phyloP scores from a whole-genome alignment of 1,140 invertebrate species.

The Drosophila subobscura region DNA sequence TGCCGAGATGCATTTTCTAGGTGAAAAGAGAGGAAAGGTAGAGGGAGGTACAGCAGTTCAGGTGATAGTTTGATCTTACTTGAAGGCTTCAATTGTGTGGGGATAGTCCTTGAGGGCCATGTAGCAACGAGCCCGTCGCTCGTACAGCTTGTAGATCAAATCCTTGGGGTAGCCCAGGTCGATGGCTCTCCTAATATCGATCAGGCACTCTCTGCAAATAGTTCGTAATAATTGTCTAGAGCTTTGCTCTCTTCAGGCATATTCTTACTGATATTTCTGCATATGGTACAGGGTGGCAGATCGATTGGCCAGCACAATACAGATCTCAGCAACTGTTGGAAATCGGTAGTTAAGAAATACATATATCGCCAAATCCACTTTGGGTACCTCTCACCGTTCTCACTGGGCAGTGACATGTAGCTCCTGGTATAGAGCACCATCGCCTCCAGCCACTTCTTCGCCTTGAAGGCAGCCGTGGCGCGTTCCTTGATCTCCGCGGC shows the following conservation, averaged over 20 bases:
- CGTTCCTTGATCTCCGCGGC: constrained; percentile 88
- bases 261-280: constrained; percentile 83
- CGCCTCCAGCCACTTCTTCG: constrained; percentile 90
- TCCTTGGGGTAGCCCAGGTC: constrained; percentile 89
- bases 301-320: constrained; percentile 92
- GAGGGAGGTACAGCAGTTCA: no score
- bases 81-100: constrained; percentile 88
- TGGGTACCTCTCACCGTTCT: constrained; percentile 85
- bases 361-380: no score
- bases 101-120: constrained; percentile 89
- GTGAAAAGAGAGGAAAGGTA: no score
- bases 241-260: no score
- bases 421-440: constrained; percentile 90
- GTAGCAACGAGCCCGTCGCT: constrained; percentile 90
- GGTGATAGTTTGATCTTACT: constrained; percentile 75
- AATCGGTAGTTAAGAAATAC: background rate
- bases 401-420: constrained; percentile 87
- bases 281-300: constrained; percentile 94
- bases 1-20: constrained; percentile 86
- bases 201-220: constrained; percentile 85
- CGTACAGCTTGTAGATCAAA: constrained; percentile 90
- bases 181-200: constrained; percentile 89
- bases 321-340: constrained; percentile 85
- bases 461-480: constrained; percentile 92
- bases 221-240: background rate